Evolutionary conservation across 2,888 invertebrate species (phyloP), one percentile per base, ranked within the genome.

Genomic region (Sesia bembeciformis): DNA sequence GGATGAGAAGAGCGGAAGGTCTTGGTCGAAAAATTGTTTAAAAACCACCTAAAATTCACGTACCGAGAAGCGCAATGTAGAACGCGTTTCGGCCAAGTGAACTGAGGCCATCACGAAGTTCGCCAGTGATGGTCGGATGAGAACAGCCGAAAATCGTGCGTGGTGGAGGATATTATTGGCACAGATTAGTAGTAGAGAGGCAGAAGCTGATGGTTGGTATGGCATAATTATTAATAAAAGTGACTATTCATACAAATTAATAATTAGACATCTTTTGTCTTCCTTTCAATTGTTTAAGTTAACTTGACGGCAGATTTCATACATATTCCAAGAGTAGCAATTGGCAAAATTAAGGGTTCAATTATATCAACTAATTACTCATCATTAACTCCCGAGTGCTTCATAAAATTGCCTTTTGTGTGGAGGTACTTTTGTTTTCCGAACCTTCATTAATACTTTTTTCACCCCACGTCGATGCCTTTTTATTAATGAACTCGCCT

Each of bases 371-470:
- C 38, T 7, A 7, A 50, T 50, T 50, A 50, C 50, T 50, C 50
- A 39, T 8, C 49, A 52, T 46, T 52, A 46, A 54, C 23, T 52
- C 46, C 41, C 40, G 40, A 40, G 51, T 46, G 39, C 8, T 52
- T 40, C 40, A 51, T 8, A 40, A 52, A 51, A 54, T 46, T 40
- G 54, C 40, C 52, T 52, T 52, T 54, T 54, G 46, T 54, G 52
- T 50, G 39, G 23, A 54, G 42, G 7, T n/a, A 40, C 49, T 52
- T 8, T 50, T 42, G 53, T 56, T 50, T 53, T 53, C 49, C 5
- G 52, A 51, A 46, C 52, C 54, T 56, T 57, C 56, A 54, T 57
- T 57, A 54, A 43, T 39, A 50, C 42, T 43, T 50, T 54, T 53
- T 52, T 57, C 46, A 51, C 51, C 52, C 49, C 49, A 42, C 23